Percentiles rank a stretch among this genome's conserved stretches.
These are phyloP conservation scores for Clitarchus hookeri DNA, from an alignment of 2,888 invertebrate species.

Conservation along the genomic window DNA sequence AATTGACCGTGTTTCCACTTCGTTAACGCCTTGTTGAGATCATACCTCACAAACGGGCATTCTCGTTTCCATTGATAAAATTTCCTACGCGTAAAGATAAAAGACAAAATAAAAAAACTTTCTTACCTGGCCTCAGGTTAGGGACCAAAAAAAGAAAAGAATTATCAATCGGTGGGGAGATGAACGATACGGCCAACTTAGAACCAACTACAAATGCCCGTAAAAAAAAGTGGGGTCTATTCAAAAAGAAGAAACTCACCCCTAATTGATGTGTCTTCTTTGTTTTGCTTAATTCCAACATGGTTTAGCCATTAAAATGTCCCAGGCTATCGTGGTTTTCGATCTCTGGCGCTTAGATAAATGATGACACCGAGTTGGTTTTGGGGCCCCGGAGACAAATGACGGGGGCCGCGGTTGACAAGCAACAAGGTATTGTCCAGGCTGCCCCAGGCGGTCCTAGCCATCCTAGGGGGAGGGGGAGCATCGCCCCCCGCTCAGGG, in stretches of 20 bases:
- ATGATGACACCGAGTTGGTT: constrained; percentile 41
- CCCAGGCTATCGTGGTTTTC: constrained; percentile 59
- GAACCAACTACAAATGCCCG: constrained; percentile 30
- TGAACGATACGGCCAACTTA: constrained; percentile 28
- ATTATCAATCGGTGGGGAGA: constrained; percentile 22
- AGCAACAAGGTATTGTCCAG: constrained; percentile 44
- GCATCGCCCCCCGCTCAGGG: background rate
- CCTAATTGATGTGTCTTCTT: constrained; percentile 72
- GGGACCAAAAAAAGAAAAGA: constrained; percentile 15
- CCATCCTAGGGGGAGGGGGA: background rate
- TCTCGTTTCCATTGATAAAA: constrained; percentile 2
- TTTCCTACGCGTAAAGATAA: background rate
- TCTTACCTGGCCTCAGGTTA: background rate
- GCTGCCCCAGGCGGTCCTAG: constrained; percentile 39
- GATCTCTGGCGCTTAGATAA: constrained; percentile 46
- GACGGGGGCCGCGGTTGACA: constrained; percentile 42
- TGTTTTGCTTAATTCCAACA: constrained; percentile 72
- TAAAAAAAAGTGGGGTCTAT: constrained; percentile 53
- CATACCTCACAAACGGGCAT: constrained; percentile 1
- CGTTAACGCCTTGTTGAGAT: constrained; percentile 1
- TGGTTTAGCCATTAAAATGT: constrained; percentile 73
- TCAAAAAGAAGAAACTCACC: constrained; percentile 33
- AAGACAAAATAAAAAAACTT: background rate
- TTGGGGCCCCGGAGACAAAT: constrained; percentile 36
- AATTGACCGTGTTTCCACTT: background rate